Evolutionary conservation across 2,888 invertebrate species (phyloP), one percentile per base, ranked within the genome.

Genomic region (Caenorhabditis imperialis): DNA sequence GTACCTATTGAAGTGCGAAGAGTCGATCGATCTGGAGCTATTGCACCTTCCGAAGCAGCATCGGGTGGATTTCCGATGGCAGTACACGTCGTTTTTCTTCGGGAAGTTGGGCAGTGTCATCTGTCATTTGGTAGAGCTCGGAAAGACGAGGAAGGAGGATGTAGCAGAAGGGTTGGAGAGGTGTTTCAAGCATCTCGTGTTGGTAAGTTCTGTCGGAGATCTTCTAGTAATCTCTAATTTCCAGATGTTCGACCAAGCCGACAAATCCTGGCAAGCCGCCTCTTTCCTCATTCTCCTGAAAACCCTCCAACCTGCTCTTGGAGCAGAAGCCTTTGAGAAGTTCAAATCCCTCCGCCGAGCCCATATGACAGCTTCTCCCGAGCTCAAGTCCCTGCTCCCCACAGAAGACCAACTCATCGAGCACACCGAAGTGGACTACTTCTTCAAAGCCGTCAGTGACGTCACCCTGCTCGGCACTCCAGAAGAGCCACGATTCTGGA

Each of bases 21-120:
- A 74, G 27, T 47, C 42, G 0, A 47, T 61, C 23, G 61, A 67
- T 22, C 40, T 61, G 37, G 61, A 67, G 16, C 40, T 55, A 2
- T 30, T 58, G 25, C 51, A 58, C 27, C 45, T 61, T 5, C 62
- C 61, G 6, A 65, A 65, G 27, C 44, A 67, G n/a, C 50, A 45
- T 22, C 48, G 61, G n/a, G 20, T 47, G 4, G 67, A 74, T 25
- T 75, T 63, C 23, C 58, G 53, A 20, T 75, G 75, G 75, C 69
- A 75, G n/a, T 23, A 53, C 6, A 54, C 62, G 0, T 23, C 42
- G 10, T 75, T 75, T 16, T 75, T 58, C 57, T 75, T 70, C 22
- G 42, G 37, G 23, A 69, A 58, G 37, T 44, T 75, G 18, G 38
- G 67, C 14, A 47, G 58, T 23, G 60, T 75, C 25, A 60, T 57